Evolutionary conservation across 2,888 invertebrate species (phyloP), one percentile per base, ranked within the genome.

Genomic region (Vanessa cardui): DNA sequence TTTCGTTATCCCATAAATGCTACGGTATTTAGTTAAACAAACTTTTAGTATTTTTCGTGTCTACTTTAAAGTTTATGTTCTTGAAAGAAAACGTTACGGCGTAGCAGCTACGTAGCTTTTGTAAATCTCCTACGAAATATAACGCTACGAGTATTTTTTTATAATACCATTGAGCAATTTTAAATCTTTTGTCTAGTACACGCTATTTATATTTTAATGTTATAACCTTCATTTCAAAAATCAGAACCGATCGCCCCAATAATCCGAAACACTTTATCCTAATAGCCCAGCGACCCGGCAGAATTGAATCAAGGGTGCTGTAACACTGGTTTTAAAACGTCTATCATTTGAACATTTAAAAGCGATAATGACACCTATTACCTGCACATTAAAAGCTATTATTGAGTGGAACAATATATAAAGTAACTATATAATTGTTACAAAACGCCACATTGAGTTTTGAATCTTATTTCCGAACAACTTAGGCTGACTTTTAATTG

Each of bases 211-310:
- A 54, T 54, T 54, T 54, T n/a, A n/a, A 16, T 54, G 16, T 16
- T 16, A 52, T 54, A 21, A 31, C 52, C 26, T 31, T 31, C 26
- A 54, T 54, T 54, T 54, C 52, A 54, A 26, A 54, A 62, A 59
- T 47, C 52, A 26, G 60, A 56, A 67, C 59, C 62, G 64, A 71
- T 72, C 69, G 62, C 45, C 21, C 59, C 64, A 60, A 64, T 70
- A 70, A 75, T 73, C 70, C 68, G 70, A 70, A 73, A 72, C 77
- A 72, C 69, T 73, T 69, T 70, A 67, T 69, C 71, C 73, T 74
- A 77, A 75, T 71, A 73, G 74, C 73, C 66, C 63, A 71, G 70
- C 74, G 77, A 77, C 73, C 77, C 74, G 72, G 69, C 70, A 70
- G 72, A 77, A 77, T 78, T 70, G 72, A 77, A 78, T 78, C 75